A percentile compares a stretch with the other conserved stretches of the same genome.
These are phyloP conservation scores for Sceloporus undulatus DNA, from an alignment of 2,113 vertebrate genomes.

Conservation along the genomic window DNA sequence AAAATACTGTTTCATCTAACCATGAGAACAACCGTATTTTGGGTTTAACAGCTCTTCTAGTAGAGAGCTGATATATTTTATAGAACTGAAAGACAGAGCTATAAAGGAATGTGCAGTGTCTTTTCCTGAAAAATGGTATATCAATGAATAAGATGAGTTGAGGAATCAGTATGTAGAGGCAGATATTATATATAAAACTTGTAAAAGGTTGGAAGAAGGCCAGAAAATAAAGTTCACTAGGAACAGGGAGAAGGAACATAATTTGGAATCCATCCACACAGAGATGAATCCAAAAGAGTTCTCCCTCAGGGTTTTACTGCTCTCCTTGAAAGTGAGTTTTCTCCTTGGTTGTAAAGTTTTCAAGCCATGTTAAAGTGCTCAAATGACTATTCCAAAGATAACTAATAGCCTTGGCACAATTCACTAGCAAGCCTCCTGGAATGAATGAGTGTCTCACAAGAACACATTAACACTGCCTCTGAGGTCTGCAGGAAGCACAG, in stretches of 20 bases:
- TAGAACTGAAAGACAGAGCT: conserved; percentile 41
- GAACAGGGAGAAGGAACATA: conserved; percentile 29
- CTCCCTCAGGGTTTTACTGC: conserved; percentile 20
- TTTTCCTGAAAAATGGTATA: conserved; percentile 45
- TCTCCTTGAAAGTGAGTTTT: conserved; percentile 18
- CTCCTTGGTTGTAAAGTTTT: neutral
- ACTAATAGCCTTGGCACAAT: too few species aligned
- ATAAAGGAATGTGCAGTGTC: conserved; percentile 52
- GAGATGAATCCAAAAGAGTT: conserved; percentile 42
- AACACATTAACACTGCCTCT: too few species aligned
- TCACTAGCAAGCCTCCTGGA: too few species aligned
- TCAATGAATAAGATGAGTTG: conserved; percentile 68
- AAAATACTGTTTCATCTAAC: conserved; percentile 24
- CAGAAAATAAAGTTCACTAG: conserved; percentile 55
- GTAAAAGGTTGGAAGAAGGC: conserved; percentile 60
- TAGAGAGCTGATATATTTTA: conserved; percentile 39
- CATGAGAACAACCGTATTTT: conserved; percentile 24
- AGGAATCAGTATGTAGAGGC: conserved; percentile 60
- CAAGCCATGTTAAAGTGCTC: neutral
- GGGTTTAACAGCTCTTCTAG: conserved; percentile 40
- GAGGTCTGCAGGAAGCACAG: too few species aligned
- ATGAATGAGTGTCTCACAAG: too few species aligned
- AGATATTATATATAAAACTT: conserved; percentile 48
- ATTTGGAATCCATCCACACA: conserved; percentile 48
- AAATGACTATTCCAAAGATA: neutral